phyloP scores from a whole-genome alignment of 2,888 invertebrate species.

The Elgonia sp. region DNA sequence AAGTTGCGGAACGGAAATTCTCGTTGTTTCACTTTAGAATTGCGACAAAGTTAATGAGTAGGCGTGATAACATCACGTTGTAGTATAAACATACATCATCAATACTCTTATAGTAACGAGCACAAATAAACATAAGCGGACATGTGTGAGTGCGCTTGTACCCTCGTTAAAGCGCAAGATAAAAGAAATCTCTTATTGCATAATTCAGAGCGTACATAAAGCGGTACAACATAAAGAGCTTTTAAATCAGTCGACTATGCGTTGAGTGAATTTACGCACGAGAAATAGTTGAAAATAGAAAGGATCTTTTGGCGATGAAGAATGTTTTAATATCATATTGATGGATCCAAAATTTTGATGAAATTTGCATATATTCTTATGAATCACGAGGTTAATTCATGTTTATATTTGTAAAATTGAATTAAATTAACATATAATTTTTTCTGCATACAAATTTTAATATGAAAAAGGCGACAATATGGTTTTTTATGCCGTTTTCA shows the following conservation, averaged over 20 bases:
- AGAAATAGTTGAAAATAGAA: slow-evolving; percentile 13
- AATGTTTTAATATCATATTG: too few species aligned
- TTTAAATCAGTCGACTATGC: slow-evolving; percentile 29
- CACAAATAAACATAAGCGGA: slow-evolving; percentile 35
- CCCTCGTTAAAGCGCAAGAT: slow-evolving; percentile 47
- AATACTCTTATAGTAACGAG: slow-evolving; percentile 14
- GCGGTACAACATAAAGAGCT: slow-evolving; percentile 30
- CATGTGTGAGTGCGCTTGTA: slow-evolving; percentile 20
- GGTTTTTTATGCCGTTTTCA: too few species aligned
- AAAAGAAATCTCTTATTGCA: slow-evolving; percentile 45
- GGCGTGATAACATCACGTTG: slow-evolving; percentile 16
- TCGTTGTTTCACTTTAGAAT: not conserved
- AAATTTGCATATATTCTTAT: too few species aligned
- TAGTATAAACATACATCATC: slow-evolving; percentile 14
- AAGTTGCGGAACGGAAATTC: too few species aligned
- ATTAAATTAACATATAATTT: too few species aligned
- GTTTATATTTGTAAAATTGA: too few species aligned
- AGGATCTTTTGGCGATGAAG: not conserved
- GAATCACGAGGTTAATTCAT: too few species aligned
- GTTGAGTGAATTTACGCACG: slow-evolving; percentile 13
- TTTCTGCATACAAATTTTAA: too few species aligned
- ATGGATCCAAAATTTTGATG: too few species aligned
- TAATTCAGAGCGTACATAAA: slow-evolving; percentile 34
- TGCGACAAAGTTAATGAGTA: slow-evolving; percentile 12
- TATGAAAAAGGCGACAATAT: too few species aligned